Base-by-base conservation (phyloP, 2,888 invertebrate genomes). In the Athetis lepigone region DNA sequence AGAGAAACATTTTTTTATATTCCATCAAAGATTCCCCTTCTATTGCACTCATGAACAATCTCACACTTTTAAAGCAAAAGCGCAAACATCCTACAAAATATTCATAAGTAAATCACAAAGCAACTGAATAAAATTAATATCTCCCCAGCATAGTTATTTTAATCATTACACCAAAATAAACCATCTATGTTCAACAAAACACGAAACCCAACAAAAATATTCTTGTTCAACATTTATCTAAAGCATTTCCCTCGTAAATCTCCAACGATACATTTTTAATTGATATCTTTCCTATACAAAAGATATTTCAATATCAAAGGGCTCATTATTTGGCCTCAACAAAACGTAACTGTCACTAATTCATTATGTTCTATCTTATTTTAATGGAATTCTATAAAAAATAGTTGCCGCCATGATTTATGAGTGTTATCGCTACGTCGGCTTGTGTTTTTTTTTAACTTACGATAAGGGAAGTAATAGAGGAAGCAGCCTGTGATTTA, bases 401-500 rank as follows among this genome's bases (percentile, higher is more conserved):
- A 80, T 66, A 63, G 75, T 82, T 79, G 59, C 76, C 64, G 70
- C 76, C 50, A 80, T 88, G 87, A 89, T 89, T 93, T 92, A 93
- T 92, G 85, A 81, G 70, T 81, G 79, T 90, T 91, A 92, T 91
- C 85, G 70, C 59, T 67, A 67, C 60, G 77, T 72, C 67, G 73
- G 79, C 77, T 61, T 77, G 42, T 82, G 81, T 89, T 69, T 80
- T 79, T n/a, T 90, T 90, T 85, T 85, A 85, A 83, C 76, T 80
- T 69, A 76, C 88, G 92, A 93, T 93, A 94, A 92, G 89, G 84
- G 83, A 89, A 90, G 88, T 88, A 90, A 91, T 80, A 85, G 86
- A 85, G 85, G 86, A 85, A 86, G 85, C 83, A 75, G 68, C 49
- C 67, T 46, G 84, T 88, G 88, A 88, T 88, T 88, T 87, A 88